Evolutionary conservation across 2,888 invertebrate genomes (phyloP).

Genomic region (Pristionchus fissidentatus): DNA sequence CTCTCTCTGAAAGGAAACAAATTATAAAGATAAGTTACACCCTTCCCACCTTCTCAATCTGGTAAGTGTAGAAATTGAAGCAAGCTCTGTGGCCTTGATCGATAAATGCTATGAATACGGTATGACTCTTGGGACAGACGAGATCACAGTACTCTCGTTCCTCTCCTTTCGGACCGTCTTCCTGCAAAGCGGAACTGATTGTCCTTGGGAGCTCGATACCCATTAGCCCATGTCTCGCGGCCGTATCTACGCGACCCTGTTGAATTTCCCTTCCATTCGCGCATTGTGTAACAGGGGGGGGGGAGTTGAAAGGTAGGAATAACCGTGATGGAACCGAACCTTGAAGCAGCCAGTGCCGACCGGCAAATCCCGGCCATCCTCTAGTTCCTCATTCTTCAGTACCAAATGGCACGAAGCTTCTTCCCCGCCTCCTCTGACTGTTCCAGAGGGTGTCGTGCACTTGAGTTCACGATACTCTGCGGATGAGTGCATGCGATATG

Average conservation of each 20-base stretch:
- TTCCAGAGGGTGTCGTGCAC: slow-evolving; percentile 71
- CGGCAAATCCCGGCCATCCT: slow-evolving; percentile 68
- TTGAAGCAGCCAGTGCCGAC: slow-evolving; percentile 73
- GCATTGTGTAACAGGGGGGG: not conserved
- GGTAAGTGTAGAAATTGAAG: slow-evolving; percentile 74
- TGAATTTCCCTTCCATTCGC: slow-evolving; percentile 12
- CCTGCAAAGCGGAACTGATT: slow-evolving; percentile 55
- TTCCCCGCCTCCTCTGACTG: slow-evolving; percentile 69
- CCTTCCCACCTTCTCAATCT: slow-evolving; percentile 64
- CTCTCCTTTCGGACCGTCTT: slow-evolving; percentile 68
- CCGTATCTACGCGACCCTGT: slow-evolving; percentile 18
- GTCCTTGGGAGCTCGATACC: slow-evolving; percentile 10
- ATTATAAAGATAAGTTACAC: not conserved
- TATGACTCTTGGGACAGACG: slow-evolving; percentile 74
- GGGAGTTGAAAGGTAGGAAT: slow-evolving; percentile 10
- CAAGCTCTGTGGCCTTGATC: slow-evolving; percentile 71
- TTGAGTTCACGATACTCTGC: slow-evolving; percentile 72
- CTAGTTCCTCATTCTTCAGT: slow-evolving; percentile 69
- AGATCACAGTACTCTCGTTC: slow-evolving; percentile 73
- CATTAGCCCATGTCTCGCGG: slow-evolving; percentile 40
- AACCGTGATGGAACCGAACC: slow-evolving; percentile 51
- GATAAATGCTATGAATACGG: slow-evolving; percentile 69
- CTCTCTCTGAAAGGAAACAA: slow-evolving; percentile 49
- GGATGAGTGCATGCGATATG: not conserved
- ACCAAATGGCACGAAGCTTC: slow-evolving; percentile 68